Evolutionary conservation across 2,888 invertebrate species (phyloP).

Genomic region (Drosophila helvetica): DNA sequence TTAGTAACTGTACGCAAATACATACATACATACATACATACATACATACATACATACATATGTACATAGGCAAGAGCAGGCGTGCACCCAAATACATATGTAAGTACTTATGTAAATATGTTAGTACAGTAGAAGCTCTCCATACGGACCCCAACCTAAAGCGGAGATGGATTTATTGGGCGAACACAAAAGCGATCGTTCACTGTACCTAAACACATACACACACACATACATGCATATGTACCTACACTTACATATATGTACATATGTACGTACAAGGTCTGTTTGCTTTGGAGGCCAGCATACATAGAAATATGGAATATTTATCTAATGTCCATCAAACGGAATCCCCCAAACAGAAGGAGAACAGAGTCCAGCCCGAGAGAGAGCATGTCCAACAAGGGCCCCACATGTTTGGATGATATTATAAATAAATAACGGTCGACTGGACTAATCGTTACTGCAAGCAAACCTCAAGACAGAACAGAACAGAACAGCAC

Average conservation of each 20-base stretch:
- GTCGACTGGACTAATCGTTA: slow-evolving; percentile 12
- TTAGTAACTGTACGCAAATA: slow-evolving; percentile 52
- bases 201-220: slow-evolving; percentile 14
- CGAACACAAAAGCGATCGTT: neutral
- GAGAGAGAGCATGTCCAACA: slow-evolving; percentile 21
- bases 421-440: slow-evolving; percentile 25
- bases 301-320: slow-evolving; percentile 49
- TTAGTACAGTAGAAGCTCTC: neutral
- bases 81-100: slow-evolving; percentile 19
- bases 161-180: neutral
- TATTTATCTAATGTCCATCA: slow-evolving; percentile 61
- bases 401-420: slow-evolving; percentile 12
- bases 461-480: slow-evolving; percentile 26
- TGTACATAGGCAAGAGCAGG: slow-evolving; percentile 24
- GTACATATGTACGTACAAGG: neutral
- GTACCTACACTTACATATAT: no score
- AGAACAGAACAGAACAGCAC: slow-evolving; percentile 21
- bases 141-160: neutral
- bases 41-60: slow-evolving; percentile 5
- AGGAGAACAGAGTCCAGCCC: slow-evolving; percentile 20
- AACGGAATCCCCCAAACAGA: slow-evolving; percentile 41
- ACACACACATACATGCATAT: slow-evolving; percentile 8
- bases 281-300: slow-evolving; percentile 45
- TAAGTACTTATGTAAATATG: neutral
- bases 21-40: slow-evolving; percentile 12